Evolutionary conservation across 2,888 invertebrate species (phyloP), one percentile per base, ranked within the genome.

Genomic region (Athripsodes cinereus): DNA sequence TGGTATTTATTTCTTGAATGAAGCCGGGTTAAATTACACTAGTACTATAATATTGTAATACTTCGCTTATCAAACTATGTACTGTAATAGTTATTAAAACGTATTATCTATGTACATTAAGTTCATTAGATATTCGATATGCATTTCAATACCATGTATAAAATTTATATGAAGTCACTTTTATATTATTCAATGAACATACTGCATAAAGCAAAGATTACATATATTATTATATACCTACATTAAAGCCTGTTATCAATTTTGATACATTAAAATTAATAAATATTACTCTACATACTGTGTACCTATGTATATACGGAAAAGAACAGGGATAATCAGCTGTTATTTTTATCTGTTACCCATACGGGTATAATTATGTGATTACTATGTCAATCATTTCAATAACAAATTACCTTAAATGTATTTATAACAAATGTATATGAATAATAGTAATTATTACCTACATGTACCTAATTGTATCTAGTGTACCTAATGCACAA

Each of bases 271-370:
- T 26, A 10, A 3, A 6, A 10, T 26, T 26, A n/a, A n/a, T n/a
- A n/a, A n/a, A n/a, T n/a, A n/a, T 26, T 26, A 26, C 10, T 26
- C 10, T 26, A 26, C 10, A 59, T 59, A 61, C 59, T 60, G 51
- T 57, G 26, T 21, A 50, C 21, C 47, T 49, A 16, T 26, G 26
- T 26, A 26, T 26, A 26, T 26, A 10, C 26, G 26, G 26, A 26
- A 26, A 26, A 26, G 26, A 26, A 26, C 26, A 26, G 26, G 26
- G 26, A 26, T 26, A 26, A 26, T 26, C 3, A 26, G 26, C 26
- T 26, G 26, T 3, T 26, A 26, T 26, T 26, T 26, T 26, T 26
- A 26, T 26, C 26, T 26, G 26, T 26, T 26, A 26, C 26, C 26
- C 26, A 40, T 40, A 40, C 40, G 40, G 40, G 40, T 40, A 40